These are phyloP conservation scores for Pelusios castaneus DNA, from an alignment of 2,113 vertebrate genomes.

Conservation along the genomic window DNA sequence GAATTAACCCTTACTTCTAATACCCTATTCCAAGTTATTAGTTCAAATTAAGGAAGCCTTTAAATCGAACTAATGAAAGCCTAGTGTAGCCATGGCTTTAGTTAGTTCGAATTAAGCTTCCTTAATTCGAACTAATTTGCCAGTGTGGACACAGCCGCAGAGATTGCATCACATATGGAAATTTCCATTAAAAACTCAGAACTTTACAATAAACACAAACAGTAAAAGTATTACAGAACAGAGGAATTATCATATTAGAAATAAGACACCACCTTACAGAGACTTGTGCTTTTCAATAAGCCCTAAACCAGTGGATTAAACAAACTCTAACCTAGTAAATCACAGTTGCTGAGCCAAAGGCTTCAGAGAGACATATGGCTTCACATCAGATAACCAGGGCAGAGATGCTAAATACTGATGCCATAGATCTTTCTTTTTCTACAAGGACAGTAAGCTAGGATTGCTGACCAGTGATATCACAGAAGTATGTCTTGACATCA, in stretches of 20 bases:
- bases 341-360: conserved; percentile 49
- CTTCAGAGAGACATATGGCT: background rate
- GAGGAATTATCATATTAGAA: conserved; percentile 56
- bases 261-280: conserved; percentile 36
- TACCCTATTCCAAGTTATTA: no score
- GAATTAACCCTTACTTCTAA: no score
- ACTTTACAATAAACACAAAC: conserved; percentile 32
- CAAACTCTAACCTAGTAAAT: conserved; percentile 32
- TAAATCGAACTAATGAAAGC: no score
- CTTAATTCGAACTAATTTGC: no score
- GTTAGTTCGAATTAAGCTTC: no score
- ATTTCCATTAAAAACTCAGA: conserved; percentile 33
- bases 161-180: background rate
- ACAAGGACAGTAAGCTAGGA: background rate
- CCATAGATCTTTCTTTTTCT: conserved; percentile 33
- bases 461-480: background rate
- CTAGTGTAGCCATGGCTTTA: no score
- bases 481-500: conserved; percentile 29
- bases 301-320: conserved; percentile 6
- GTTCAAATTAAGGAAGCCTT: no score
- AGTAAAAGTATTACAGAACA: conserved; percentile 36
- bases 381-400: conserved; percentile 23
- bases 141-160: no score
- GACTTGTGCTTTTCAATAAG: conserved; percentile 28
- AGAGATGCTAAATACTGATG: background rate